Conservation (phyloP, 2,888 invertebrate species). For the Lasiommata megera region DNA sequence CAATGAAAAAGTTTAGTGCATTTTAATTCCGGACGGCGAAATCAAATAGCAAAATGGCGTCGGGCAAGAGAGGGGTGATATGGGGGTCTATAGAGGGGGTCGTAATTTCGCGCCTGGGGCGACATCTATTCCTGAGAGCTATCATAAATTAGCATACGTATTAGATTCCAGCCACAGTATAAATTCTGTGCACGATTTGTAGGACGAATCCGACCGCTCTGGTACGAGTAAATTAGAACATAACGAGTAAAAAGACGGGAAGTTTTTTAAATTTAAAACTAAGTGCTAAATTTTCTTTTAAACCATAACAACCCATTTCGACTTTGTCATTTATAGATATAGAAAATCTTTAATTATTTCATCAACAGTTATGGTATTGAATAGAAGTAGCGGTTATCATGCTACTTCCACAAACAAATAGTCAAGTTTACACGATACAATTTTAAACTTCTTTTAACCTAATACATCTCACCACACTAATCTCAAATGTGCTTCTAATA, state of each 20-base stretch:
- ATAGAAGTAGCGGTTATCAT: no score
- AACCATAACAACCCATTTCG: no score
- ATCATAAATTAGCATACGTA: slow-evolving; percentile 79
- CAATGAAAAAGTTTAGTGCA: slow-evolving; percentile 35
- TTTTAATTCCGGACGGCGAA: slow-evolving; percentile 56
- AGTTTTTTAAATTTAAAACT: neutral
- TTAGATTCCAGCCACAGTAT: slow-evolving; percentile 62
- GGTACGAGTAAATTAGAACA: slow-evolving; percentile 8
- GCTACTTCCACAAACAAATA: no score
- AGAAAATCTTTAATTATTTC: no score
- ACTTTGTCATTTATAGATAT: no score
- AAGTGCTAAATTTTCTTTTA: neutral
- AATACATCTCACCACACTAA: no score
- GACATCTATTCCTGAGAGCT: slow-evolving; percentile 74
- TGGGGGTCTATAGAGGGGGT: slow-evolving; percentile 35
- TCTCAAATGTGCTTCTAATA: no score
- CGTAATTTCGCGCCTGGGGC: slow-evolving; percentile 67
- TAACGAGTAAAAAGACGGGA: slow-evolving; percentile 7
- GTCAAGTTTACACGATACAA: no score
- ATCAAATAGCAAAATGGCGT: slow-evolving; percentile 70
- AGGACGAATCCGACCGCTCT: slow-evolving; percentile 42
- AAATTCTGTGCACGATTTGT: slow-evolving; percentile 62
- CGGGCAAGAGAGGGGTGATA: slow-evolving; percentile 42
- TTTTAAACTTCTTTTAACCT: no score
- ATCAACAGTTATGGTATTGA: no score